phyloP scores from a whole-genome alignment of 1,140 invertebrate genomes.

The Scaptomyza montana region DNA sequence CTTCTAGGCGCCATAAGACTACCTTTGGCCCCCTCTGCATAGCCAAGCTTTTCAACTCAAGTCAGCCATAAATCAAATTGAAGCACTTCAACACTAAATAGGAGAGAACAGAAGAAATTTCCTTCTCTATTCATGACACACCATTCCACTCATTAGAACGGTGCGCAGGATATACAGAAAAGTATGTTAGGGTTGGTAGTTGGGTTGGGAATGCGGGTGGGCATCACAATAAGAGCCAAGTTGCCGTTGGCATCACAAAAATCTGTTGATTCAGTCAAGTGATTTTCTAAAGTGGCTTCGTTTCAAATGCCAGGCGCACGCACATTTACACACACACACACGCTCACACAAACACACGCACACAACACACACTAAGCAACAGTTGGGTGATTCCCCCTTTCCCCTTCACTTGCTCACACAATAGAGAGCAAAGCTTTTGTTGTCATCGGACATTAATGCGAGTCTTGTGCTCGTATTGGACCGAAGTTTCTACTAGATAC shows the following conservation, averaged over 20 bases:
- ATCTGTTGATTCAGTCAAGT: constrained; percentile 83
- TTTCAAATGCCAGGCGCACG: constrained; percentile 77
- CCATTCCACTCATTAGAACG: constrained; percentile 26
- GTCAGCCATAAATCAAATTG: constrained; percentile 76
- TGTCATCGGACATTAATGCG: constrained; percentile 45
- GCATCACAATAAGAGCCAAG: constrained; percentile 50
- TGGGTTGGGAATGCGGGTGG: constrained; percentile 13
- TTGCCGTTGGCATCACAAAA: constrained; percentile 61
- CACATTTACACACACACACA: constrained; percentile 13
- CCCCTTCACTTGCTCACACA: not conserved
- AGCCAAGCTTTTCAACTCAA: constrained; percentile 55
- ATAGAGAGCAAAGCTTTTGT: constrained; percentile 51
- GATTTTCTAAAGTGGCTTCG: constrained; percentile 82
- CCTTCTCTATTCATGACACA: not conserved
- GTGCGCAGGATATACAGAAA: constrained; percentile 36
- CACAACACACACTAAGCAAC: constrained; percentile 50
- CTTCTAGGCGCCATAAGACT: constrained; percentile 52
- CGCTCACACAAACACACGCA: constrained; percentile 8
- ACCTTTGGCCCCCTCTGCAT: constrained; percentile 17
- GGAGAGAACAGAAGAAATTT: not conserved
- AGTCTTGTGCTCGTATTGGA: constrained; percentile 41
- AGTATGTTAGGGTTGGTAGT: constrained; percentile 20
- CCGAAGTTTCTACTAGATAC: constrained; percentile 14
- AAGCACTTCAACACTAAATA: constrained; percentile 35
- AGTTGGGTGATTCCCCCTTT: constrained; percentile 54